Base-by-base conservation (phyloP, 2,113 vertebrate genomes). In the Cryptotis parvus region DNA sequence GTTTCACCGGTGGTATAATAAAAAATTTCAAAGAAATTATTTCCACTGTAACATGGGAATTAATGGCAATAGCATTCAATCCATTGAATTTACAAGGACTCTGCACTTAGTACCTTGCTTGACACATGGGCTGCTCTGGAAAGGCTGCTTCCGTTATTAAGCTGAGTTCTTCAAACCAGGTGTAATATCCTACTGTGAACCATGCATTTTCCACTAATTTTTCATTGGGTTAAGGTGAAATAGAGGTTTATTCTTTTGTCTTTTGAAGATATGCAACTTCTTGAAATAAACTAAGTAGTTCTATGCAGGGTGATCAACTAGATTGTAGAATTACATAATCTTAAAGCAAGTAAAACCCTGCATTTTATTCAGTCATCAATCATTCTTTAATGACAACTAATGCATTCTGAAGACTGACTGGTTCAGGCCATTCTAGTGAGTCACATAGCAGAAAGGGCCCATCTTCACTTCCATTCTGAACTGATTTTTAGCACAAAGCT, bases 321-420 rank as follows among this genome's bases (percentile, higher is more conserved):
- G 37, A 58, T 85, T 9, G 74, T 4, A 73, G 52, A 66, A 89
- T 41, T 41, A 43, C 29, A 39, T 73, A 52, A 68, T 81, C 72
- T 94, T 80, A 77, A 89, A 91, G 63, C 16, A 74, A 37, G 26
- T 52, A 76, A 45, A 75, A 9, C 76, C 24, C 6, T 80, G 61
- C 84, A 41, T 85, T 63, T 37, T 74, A 65, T 3, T 41, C 9
- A 73, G 2, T 26, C 15, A 18, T 66, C 29, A 29, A 9, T 15
- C 55, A 12, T 49, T 12, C 52, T 74, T 74, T 2, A 11, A 9
- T 70, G 43, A 39, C 29, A 77, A 37, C 55, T 58, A 43, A 77
- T 4, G 9, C 31, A 52, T 77, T 31, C 45, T 78, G 49, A 61
- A 58, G 45, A 70, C 65, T 31, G 7, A 39, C 29, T 76, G 76